These are phyloP conservation scores for Sphyrna mokarran DNA, from an alignment of 2,113 vertebrate genomes.

Conservation along the genomic window DNA sequence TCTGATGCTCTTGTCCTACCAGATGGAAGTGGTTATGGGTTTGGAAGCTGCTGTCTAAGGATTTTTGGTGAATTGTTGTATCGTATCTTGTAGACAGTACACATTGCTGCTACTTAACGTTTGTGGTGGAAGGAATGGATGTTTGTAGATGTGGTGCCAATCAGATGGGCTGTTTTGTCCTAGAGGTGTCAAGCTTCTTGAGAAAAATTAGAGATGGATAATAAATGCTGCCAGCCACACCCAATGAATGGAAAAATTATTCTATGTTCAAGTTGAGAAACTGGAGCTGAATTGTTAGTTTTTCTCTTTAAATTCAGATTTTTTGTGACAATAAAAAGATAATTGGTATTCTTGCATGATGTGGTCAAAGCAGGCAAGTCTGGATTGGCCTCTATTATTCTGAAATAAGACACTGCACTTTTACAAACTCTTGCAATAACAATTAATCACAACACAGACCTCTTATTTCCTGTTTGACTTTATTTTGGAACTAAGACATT, in stretches of 20 bases:
- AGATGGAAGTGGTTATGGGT: too few relatives aligned
- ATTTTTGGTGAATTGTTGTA: too few relatives aligned
- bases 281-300: neutral
- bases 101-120: too few relatives aligned
- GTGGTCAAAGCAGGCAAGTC: neutral
- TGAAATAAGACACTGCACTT: neutral
- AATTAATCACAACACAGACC: neutral
- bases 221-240: neutral
- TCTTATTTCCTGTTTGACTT: slow-evolving; percentile 3
- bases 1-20: too few relatives aligned
- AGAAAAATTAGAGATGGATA: neutral
- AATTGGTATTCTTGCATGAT: neutral
- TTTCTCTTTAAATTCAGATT: neutral
- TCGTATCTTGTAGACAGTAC: too few relatives aligned
- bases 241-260: neutral
- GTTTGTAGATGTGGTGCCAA: too few relatives aligned
- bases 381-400: neutral
- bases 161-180: too few relatives aligned
- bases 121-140: too few relatives aligned
- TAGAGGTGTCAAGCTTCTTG: too few relatives aligned
- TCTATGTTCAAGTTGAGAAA: neutral
- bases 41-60: too few relatives aligned
- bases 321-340: neutral
- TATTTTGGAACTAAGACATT: neutral
- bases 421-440: neutral